These are phyloP conservation scores for Ruditapes philippinarum DNA, from an alignment of 1,140 invertebrate species.

Conservation along the genomic window DNA sequence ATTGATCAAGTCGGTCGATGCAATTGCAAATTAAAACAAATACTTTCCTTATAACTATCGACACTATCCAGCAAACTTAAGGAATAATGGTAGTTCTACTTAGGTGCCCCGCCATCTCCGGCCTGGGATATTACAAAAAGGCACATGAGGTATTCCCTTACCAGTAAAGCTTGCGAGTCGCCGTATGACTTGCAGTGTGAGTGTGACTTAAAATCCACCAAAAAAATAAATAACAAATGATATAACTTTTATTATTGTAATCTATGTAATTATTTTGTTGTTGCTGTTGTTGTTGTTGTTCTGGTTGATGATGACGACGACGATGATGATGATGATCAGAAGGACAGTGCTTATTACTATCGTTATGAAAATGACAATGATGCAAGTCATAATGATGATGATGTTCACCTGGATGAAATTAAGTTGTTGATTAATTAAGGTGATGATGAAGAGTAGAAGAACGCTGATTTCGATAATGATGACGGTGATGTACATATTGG, in stretches of 20 bases:
- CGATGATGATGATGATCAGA: not conserved
- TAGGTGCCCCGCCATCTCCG: not conserved
- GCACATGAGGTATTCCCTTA: not conserved
- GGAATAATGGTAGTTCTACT: not conserved
- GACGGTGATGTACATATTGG: no score
- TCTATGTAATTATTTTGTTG: no score
- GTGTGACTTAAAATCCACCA: no score
- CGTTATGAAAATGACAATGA: not conserved
- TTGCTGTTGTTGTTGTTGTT: no score
- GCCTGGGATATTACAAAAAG: not conserved
- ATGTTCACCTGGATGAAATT: not conserved
- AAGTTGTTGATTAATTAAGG: not conserved
- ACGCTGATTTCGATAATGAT: no score
- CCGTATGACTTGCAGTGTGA: no score
- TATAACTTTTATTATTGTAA: no score
- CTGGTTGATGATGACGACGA: not conserved
- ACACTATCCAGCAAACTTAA: not conserved
- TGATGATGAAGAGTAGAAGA: slow-evolving; percentile 12
- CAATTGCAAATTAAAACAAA: no score
- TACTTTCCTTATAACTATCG: not conserved
- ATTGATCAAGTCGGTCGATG: no score
- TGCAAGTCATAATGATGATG: not conserved
- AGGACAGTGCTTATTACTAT: not conserved
- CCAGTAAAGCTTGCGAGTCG: no score
- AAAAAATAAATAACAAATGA: no score